A percentile compares a stretch with the other conserved stretches of the same genome.
These are phyloP conservation scores for Amblyjoppa proteus DNA, from an alignment of 2,888 invertebrate species.

Conservation along the genomic window DNA sequence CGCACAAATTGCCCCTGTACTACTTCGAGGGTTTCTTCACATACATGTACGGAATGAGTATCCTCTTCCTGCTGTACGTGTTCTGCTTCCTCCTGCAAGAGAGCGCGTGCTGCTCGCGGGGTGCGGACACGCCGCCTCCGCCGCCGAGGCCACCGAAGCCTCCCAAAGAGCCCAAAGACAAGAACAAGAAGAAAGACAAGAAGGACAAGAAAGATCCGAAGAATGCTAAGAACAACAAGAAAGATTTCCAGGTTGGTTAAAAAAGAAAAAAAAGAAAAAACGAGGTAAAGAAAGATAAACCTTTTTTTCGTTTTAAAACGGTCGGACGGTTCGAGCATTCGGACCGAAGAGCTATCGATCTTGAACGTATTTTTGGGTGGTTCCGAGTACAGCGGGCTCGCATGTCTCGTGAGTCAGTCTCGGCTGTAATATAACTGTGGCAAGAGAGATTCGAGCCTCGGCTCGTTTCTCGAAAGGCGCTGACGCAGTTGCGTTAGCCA, in stretches of 20 bases:
- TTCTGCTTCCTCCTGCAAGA: constrained; percentile 98
- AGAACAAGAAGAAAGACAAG: constrained; percentile 88
- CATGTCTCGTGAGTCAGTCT: constrained; percentile 57
- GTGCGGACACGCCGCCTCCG: constrained; percentile 87
- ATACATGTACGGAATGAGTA: constrained; percentile 96
- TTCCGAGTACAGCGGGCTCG: constrained; percentile 28
- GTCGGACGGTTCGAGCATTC: not conserved
- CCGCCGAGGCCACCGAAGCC: constrained; percentile 88
- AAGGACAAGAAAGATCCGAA: constrained; percentile 88
- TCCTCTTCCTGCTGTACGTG: constrained; percentile 96
- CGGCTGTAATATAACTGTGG: constrained; percentile 56
- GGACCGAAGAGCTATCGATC: constrained; percentile 36
- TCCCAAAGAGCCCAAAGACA: constrained; percentile 90
- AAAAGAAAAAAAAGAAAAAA: not conserved
- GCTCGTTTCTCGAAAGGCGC: constrained; percentile 49
- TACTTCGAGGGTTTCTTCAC: constrained; percentile 98
- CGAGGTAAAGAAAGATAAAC: not conserved
- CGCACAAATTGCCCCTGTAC: constrained; percentile 95
- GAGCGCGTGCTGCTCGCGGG: constrained; percentile 93
- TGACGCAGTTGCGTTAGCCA: constrained; percentile 73
- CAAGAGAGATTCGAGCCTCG: constrained; percentile 35
- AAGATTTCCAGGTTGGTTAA: constrained; percentile 85
- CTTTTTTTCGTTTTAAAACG: not conserved
- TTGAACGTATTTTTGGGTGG: constrained; percentile 65
- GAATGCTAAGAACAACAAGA: constrained; percentile 85